Base-by-base conservation (phyloP, 2,797 vertebrate genomes). In the Anomalospiza imberbis region DNA sequence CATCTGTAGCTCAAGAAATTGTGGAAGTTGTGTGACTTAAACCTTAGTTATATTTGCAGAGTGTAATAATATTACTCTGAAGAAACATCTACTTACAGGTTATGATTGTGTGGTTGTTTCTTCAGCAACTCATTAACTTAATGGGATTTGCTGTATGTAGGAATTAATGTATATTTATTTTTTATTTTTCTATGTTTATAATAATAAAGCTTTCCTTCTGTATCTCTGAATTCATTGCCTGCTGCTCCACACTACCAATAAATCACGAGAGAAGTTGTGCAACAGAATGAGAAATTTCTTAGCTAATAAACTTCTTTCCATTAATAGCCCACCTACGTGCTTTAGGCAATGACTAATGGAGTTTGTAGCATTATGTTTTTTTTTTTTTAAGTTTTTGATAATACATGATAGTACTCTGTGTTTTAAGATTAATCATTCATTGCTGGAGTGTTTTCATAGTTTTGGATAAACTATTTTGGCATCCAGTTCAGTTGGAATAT, bases 201-300 rank as follows among this genome's bases (percentile, higher is more conserved):
- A 42, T 38, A 67, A n/a, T 83, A 61, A 81, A 77, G 0, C 6
- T 65, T 83, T 47, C 38, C 45, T 72, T 87, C 48, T 73, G 0
- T 81, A 48, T 50, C 67, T 92, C 68, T 77, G 31, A 73, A n/a
- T 85, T 77, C 61, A 47, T 40, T 89, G 15, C 45, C 21, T 6
- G 1, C 36, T 70, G 5, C 8, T 67, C 21, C 44, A 78, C 8
- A 7, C 31, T 71, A 29, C 18, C 62, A 80, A 68, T 72, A 42
- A 58, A 75, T 78, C 29, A 51, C 20, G 66, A 63, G 24, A 47
- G 20, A 87, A 76, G 32, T 17, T 83, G 32, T 42, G 51, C 50
- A 76, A 75, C 7, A 78, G 48, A 88, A 92, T 91, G 76, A 86
- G 40, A 75, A 86, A 94, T 91, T 88, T 88, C 54, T 60, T 91